Evolutionary conservation across 2,797 vertebrate species (phyloP), one percentile per base, ranked within the genome.

Genomic region (Melanotaenia nigrans): DNA sequence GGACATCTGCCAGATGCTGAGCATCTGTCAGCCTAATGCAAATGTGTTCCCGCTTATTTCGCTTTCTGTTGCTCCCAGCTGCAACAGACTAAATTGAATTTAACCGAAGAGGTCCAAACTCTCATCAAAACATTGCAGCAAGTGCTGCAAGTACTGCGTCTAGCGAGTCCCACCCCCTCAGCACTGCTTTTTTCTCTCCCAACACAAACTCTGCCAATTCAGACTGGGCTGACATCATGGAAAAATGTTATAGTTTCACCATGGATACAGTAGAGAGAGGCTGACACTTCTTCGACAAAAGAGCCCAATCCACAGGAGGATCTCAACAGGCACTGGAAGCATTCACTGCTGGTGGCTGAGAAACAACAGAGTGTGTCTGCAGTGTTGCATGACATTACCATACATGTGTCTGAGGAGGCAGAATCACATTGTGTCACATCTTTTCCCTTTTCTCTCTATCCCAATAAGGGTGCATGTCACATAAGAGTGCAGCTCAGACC

Each of bases 171-270:
- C 71, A 40, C 38, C 40, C 42, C 47, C 49, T 53, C 65, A 33
- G 54, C 32, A 35, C 1, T 18, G 16, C 10, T 22, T 42, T 75
- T 53, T 68, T 81, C 72, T 78, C 75, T 59, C 85, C 54, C 82
- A 77, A 65, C 73, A 47, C 80, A 83, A 85, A 70, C 35, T 64
- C 66, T 79, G 82, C 65, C 61, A 66, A 61, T 68, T 84, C 72
- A 69, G 70, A 72, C 58, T 20, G n/a, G 22, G 36, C 36, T 78
- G 60, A 71, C 90, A 82, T 92, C 92, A 92, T 88, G 86, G 90
- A 91, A 92, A 93, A 85, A 86, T 67, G 82, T 60, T 76, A 22
- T 74, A 28, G 42, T 80, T 83, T 85, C 73, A 66, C 57, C 71
- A 51, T 70, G 57, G 79, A 81, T 78, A 65, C 77, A 59, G 56